Evolutionary conservation across 2,113 vertebrate species (phyloP).

Genomic region (Gnathonemus echidnorhynchus): DNA sequence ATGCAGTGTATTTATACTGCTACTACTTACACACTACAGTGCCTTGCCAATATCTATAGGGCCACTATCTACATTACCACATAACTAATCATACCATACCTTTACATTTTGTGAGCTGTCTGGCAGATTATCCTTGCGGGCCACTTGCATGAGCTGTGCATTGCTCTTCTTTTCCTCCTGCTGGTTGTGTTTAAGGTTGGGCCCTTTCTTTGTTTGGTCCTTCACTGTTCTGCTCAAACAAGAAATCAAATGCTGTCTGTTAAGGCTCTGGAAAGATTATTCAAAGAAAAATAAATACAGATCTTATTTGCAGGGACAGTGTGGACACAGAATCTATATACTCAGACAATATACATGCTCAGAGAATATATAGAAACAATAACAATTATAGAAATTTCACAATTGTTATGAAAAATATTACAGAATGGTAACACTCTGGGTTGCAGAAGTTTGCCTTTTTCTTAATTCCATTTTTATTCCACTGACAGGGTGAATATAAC

Average conservation of each 20-base stretch:
- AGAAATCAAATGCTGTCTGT: neutral
- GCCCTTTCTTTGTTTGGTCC: conserved; percentile 16
- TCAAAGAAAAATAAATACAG: neutral
- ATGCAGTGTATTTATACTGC: neutral
- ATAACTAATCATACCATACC: neutral
- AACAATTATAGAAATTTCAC: neutral
- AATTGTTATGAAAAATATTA: neutral
- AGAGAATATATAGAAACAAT: neutral
- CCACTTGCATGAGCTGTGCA: neutral
- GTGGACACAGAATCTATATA: neutral
- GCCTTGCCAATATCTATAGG: neutral
- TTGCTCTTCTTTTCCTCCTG: conserved; percentile 18
- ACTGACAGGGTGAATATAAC: neutral
- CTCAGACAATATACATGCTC: neutral
- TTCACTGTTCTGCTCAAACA: conserved; percentile 9
- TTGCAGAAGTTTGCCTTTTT: neutral
- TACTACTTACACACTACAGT: neutral
- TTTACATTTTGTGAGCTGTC: conserved; percentile 10
- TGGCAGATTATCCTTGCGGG: conserved; percentile 15
- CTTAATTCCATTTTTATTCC: neutral
- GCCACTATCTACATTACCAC: neutral
- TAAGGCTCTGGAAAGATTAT: neutral
- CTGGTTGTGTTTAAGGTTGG: conserved; percentile 6
- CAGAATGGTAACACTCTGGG: neutral
- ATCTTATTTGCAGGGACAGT: neutral